phyloP scores from a whole-genome alignment of 2,113 vertebrate species.

The Clarias macrocephalus region DNA sequence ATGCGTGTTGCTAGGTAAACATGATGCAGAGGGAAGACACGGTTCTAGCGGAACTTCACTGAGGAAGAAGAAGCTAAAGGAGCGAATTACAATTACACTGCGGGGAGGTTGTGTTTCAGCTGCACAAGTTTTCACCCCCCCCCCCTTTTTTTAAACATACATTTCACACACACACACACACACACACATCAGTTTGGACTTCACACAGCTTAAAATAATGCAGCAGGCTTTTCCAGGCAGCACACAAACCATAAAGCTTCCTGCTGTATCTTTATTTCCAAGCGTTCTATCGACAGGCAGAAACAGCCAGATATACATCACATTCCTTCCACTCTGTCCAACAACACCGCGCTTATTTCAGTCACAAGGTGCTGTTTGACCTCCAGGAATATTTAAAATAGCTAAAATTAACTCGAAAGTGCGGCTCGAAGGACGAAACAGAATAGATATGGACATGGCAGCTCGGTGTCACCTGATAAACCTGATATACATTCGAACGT shows the following conservation, averaged over 20 bases:
- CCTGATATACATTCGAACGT: background rate
- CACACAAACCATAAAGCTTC: conserved; percentile 14
- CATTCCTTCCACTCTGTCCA: conserved; percentile 52
- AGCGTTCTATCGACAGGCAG: conserved; percentile 59
- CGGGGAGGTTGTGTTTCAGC: conserved; percentile 61
- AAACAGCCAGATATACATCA: conserved; percentile 61
- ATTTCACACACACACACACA: conserved; percentile 33
- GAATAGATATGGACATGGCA: too few relatives aligned
- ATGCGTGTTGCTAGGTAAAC: conserved; percentile 91
- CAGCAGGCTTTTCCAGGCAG: conserved; percentile 25
- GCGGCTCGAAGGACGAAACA: background rate
- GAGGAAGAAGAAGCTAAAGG: conserved; percentile 49
- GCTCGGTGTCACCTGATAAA: background rate
- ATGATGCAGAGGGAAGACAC: conserved; percentile 87
- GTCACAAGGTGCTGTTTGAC: conserved; percentile 50
- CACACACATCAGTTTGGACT: conserved; percentile 28
- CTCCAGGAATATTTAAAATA: conserved; percentile 54
- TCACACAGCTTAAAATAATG: conserved; percentile 49
- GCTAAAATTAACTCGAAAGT: conserved; percentile 35
- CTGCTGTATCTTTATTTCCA: conserved; percentile 58
- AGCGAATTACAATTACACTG: conserved; percentile 70
- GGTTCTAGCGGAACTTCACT: conserved; percentile 76
- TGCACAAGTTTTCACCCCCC: conserved; percentile 25
- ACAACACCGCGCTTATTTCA: conserved; percentile 60
- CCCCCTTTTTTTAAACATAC: conserved; percentile 16